These are phyloP conservation scores for Campylorhamphus procurvoides DNA, from an alignment of 2,113 vertebrate genomes.

Conservation along the genomic window DNA sequence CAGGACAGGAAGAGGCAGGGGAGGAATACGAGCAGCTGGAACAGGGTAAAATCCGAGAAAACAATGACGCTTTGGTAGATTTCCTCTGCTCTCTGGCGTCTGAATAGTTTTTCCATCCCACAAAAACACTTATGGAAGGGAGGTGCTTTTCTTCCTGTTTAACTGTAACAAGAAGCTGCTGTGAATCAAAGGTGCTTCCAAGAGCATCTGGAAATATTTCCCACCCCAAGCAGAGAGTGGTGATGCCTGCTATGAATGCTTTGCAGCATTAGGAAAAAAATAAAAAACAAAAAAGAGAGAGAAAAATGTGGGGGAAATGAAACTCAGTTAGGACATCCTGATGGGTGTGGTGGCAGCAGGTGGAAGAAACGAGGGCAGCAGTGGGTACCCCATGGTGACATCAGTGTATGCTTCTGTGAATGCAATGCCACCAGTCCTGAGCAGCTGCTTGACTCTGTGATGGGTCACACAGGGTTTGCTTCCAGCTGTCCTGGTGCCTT, in stretches of 20 bases:
- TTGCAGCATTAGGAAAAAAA: neutral
- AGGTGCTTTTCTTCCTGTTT: slow-evolving; percentile 10
- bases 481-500: neutral
- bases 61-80: neutral
- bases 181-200: slow-evolving; percentile 46
- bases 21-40: slow-evolving; percentile 28
- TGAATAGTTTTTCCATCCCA: slow-evolving; percentile 30
- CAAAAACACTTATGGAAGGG: neutral
- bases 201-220: slow-evolving; percentile 45
- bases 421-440: neutral
- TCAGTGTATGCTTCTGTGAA: neutral
- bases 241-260: neutral
- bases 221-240: neutral
- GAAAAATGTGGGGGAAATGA: neutral
- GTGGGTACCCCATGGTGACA: neutral
- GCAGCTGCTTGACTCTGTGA: neutral
- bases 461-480: neutral
- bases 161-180: neutral
- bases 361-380: neutral
- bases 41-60: neutral
- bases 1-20: neutral
- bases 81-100: neutral
- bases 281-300: neutral
- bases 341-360: neutral
- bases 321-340: neutral